Base-by-base conservation (phyloP, 2,113 vertebrate species). In the Furnarius figulus region DNA sequence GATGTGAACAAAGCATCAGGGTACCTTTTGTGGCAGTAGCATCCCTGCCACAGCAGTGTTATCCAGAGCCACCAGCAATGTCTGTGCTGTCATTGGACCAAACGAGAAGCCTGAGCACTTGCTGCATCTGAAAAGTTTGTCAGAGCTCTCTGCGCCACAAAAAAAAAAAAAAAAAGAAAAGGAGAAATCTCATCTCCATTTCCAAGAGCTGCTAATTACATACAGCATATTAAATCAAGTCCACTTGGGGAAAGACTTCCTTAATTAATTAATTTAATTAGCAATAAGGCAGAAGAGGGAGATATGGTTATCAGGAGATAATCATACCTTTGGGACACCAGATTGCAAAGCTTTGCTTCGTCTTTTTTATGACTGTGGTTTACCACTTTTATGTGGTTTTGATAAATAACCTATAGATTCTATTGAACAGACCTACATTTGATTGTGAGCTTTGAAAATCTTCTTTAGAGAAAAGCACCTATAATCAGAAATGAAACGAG, bases 181-280 rank as follows among this genome's bases (percentile, higher is more conserved):
- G 15, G n/a, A 88, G 74, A 95, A 96, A 97, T 93, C 92, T 97
- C 91, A 97, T 97, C 97, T 97, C 93, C 94, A 97, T 90, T 97
- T 97, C 95, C 91, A 97, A 96, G 95, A 52, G 85, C 81, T 95
- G 52, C 52, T 97, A 98, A 98, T 98, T 97, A 94, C 53, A 94
- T 71, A 46, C 23, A 42, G 87, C 85, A 94, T 81, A 97, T 97
- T 97, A 98, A 98, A 97, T 97, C 87, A 97, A 97, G 86, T 96
- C 95, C 94, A 96, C 87, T 93, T 97, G 95, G 94, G 97, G 87
- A 98, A 97, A 97, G 90, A 72, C 72, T 95, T 96, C 93, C 87
- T 96, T 97, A 97, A 97, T 98, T 97, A 97, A 98, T 98, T 98
- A 97, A 98, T 98, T 97, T 97, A 97, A 98, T 98, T 98, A 98